Conservation (phyloP, 2,888 invertebrate genomes). For the Agelastica alni region DNA sequence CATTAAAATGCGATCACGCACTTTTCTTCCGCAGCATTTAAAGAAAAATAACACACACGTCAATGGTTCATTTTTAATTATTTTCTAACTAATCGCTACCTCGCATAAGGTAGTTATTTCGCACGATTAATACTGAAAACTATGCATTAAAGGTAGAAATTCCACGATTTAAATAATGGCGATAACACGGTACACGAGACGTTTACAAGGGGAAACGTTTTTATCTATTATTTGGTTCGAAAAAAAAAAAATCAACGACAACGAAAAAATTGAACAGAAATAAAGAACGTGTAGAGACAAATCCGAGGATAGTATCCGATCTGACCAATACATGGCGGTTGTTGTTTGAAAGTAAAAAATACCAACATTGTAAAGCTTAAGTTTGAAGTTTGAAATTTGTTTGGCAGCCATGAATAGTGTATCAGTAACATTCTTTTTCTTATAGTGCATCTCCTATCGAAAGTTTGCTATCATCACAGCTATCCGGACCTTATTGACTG, state of each 20-base stretch:
- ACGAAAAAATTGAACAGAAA: background rate
- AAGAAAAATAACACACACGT: constrained; percentile 18
- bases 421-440: too few relatives aligned
- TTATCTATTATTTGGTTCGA: background rate
- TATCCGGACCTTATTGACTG: too few relatives aligned
- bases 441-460: too few relatives aligned
- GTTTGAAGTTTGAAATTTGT: too few relatives aligned
- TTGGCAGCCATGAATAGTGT: too few relatives aligned
- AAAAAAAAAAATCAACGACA: background rate
- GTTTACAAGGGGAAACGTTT: constrained; percentile 17
- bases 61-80: constrained; percentile 26
- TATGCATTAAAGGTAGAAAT: constrained; percentile 18
- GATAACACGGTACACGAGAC: constrained; percentile 13
- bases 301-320: too few relatives aligned
- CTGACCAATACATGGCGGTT: too few relatives aligned
- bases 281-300: too few relatives aligned
- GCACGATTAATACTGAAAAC: constrained; percentile 23
- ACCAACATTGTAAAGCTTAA: too few relatives aligned
- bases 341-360: too few relatives aligned
- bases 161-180: constrained; percentile 19
- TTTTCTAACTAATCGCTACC: constrained; percentile 27
- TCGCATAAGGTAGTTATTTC: constrained; percentile 16
- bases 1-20: constrained; percentile 27
- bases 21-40: constrained; percentile 16
- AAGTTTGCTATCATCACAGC: too few relatives aligned